Evolutionary conservation across 2,113 vertebrate species (phyloP).

Genomic region (Grallaria varia): DNA sequence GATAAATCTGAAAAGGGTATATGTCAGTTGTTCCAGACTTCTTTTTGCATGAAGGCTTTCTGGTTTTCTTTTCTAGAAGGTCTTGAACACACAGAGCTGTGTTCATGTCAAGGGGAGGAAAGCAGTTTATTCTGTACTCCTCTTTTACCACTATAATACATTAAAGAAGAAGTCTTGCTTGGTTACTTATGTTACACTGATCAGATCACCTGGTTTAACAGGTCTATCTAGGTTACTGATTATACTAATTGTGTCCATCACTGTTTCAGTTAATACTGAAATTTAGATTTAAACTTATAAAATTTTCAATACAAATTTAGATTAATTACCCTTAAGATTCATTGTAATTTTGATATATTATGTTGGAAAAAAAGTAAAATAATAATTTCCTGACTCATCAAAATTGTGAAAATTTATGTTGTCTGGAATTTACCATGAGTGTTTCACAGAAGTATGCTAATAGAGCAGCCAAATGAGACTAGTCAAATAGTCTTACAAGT

Average conservation of each 20-base stretch:
- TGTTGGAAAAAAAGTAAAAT: neutral
- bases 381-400: neutral
- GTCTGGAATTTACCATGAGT: neutral
- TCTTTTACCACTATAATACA: neutral
- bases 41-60: neutral
- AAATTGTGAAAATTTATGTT: neutral
- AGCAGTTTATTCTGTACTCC: neutral
- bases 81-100: neutral
- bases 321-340: neutral
- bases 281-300: neutral
- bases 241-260: neutral
- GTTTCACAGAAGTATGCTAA: neutral
- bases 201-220: neutral
- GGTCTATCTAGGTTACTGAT: neutral
- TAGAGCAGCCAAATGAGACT: neutral
- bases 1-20: neutral
- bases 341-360: neutral
- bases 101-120: neutral
- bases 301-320: neutral
- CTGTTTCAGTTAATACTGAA: neutral
- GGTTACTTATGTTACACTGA: neutral
- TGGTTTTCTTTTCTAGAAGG: neutral
- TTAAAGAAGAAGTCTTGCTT: neutral
- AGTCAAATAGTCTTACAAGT: neutral
- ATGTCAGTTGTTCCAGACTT: neutral